Evolutionary conservation across 2,888 invertebrate genomes (phyloP).

Genomic region (Lacanobia oleracea): DNA sequence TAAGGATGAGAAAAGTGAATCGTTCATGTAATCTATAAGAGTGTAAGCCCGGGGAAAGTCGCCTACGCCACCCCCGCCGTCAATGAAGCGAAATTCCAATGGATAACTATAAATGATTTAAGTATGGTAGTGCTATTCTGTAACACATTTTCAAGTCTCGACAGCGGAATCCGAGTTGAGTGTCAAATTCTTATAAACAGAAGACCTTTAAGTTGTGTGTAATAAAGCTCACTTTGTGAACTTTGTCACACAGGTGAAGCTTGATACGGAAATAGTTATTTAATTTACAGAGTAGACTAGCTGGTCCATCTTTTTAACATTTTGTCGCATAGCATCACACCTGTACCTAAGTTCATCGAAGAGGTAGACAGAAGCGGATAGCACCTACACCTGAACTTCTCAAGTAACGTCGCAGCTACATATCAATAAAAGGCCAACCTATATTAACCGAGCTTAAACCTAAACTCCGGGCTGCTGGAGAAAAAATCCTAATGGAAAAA

Average conservation of each 20-base stretch:
- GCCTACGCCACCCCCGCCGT: background rate
- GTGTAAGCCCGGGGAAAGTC: constrained; percentile 5
- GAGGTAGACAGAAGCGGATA: background rate
- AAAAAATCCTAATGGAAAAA: background rate
- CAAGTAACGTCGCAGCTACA: background rate
- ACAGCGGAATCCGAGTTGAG: no score
- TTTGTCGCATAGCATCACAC: background rate
- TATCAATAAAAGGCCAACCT: background rate
- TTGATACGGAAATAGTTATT: no score
- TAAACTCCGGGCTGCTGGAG: background rate
- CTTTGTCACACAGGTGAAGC: no score
- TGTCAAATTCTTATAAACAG: no score
- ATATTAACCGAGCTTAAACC: background rate
- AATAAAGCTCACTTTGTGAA: no score
- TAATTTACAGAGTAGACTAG: no score
- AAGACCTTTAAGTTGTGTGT: no score
- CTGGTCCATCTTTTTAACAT: no score
- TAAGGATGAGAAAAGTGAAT: background rate
- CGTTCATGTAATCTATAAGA: background rate
- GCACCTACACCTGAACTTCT: no score
- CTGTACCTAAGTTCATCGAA: background rate
- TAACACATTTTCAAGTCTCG: no score
- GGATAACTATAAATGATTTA: no score
- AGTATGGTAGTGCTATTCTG: no score
- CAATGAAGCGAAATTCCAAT: background rate